A percentile compares a stretch with the other conserved stretches of the same genome.
Evolutionary conservation across 2,797 vertebrate species (phyloP).

Genomic region (Chromobotia macracanthus): DNA sequence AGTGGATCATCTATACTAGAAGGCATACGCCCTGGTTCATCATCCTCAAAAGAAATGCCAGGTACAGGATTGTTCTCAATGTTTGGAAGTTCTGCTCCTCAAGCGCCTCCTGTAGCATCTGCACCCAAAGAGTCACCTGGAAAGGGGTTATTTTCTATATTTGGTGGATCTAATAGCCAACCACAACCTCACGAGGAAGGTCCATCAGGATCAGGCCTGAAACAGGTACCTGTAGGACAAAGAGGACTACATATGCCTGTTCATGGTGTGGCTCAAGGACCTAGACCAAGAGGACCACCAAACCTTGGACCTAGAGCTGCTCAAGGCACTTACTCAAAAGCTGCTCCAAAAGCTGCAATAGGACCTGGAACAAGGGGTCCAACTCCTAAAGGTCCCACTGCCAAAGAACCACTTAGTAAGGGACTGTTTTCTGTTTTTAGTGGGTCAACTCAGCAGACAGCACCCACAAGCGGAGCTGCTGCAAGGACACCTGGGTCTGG

Average conservation of each 20-base stretch:
- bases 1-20: slow-evolving; percentile 74
- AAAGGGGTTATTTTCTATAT: slow-evolving; percentile 76
- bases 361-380: slow-evolving; percentile 58
- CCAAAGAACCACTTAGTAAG: slow-evolving; percentile 73
- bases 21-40: slow-evolving; percentile 75
- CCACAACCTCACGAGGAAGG: slow-evolving; percentile 50
- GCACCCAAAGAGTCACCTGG: slow-evolving; percentile 67
- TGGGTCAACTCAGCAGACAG: slow-evolving; percentile 66
- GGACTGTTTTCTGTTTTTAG: slow-evolving; percentile 79
- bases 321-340: not conserved
- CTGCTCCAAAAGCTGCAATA: slow-evolving; percentile 14
- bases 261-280: slow-evolving; percentile 20
- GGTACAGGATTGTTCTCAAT: slow-evolving; percentile 85
- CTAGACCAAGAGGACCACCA: slow-evolving; percentile 37
- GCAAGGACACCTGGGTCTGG: slow-evolving; percentile 58
- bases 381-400: slow-evolving; percentile 43
- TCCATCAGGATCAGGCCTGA: not conserved
- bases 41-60: slow-evolving; percentile 71
- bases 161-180: slow-evolving; percentile 70
- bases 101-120: slow-evolving; percentile 55
- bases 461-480: slow-evolving; percentile 53
- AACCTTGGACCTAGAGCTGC: not conserved
- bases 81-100: slow-evolving; percentile 76
- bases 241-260: slow-evolving; percentile 5
- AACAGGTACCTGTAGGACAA: slow-evolving; percentile 26